Evolutionary conservation across 2,888 invertebrate species (phyloP).

Genomic region (Antheraea yamamai): DNA sequence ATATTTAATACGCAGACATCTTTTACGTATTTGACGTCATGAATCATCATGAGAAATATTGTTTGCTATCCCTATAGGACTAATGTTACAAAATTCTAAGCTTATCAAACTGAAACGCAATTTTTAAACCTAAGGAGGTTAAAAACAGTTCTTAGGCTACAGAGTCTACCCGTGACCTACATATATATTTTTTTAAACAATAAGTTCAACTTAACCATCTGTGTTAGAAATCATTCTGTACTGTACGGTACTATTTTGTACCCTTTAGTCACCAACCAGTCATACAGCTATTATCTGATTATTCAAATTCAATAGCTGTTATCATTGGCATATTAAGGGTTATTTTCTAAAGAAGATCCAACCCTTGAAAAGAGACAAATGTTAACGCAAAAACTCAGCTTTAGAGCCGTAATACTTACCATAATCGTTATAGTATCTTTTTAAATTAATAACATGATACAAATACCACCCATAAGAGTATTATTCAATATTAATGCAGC

Average conservation of each 20-base stretch:
- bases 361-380: too few relatives aligned
- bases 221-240: too few relatives aligned
- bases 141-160: background rate
- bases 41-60: background rate
- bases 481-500: conserved; percentile 6
- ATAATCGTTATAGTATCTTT: background rate
- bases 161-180: too few relatives aligned
- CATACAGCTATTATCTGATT: background rate
- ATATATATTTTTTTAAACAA: too few relatives aligned
- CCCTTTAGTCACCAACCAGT: background rate
- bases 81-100: too few relatives aligned
- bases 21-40: background rate
- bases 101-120: background rate
- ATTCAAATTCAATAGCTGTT: too few relatives aligned
- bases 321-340: too few relatives aligned
- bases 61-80: background rate
- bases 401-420: background rate
- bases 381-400: too few relatives aligned
- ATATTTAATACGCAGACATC: background rate
- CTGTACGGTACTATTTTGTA: too few relatives aligned
- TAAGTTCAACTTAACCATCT: too few relatives aligned
- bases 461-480: background rate
- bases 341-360: too few relatives aligned
- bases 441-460: background rate
- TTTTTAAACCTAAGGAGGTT: background rate